These are phyloP conservation scores for Perca fluviatilis DNA, from an alignment of 2,113 vertebrate species.

Conservation along the genomic window DNA sequence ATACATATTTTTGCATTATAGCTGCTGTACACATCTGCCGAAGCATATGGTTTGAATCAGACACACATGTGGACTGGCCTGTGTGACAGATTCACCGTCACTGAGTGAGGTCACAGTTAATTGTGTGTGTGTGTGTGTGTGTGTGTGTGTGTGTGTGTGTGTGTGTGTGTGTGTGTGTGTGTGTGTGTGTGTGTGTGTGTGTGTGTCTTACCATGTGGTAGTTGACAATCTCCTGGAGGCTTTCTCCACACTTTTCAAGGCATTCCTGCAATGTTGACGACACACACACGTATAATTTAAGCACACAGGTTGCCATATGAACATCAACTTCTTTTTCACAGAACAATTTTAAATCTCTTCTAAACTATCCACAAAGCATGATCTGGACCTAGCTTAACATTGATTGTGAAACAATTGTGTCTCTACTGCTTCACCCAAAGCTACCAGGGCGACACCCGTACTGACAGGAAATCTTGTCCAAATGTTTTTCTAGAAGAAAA, in stretches of 20 bases:
- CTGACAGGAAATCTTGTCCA: constrained; percentile 38
- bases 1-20: constrained; percentile 17
- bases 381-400: not conserved
- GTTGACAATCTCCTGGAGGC: constrained; percentile 97
- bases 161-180: constrained; percentile 3
- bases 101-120: constrained; percentile 59
- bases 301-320: not conserved
- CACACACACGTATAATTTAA: constrained; percentile 33
- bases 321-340: not conserved
- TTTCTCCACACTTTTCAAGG: constrained; percentile 95
- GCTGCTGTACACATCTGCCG: constrained; percentile 32
- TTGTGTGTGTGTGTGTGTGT: constrained; percentile 5
- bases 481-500: constrained; percentile 53
- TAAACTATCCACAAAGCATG: not conserved
- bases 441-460: not conserved
- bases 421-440: not conserved
- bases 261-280: constrained; percentile 85
- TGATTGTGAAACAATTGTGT: not conserved
- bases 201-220: constrained; percentile 92
- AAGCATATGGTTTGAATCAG: constrained; percentile 78
- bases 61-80: constrained; percentile 42
- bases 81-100: constrained; percentile 61
- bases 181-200: not conserved
- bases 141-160: constrained; percentile 1
- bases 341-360: not conserved